phyloP scores from a whole-genome alignment of 2,888 invertebrate species.

The Willowsia nigromaculata region DNA sequence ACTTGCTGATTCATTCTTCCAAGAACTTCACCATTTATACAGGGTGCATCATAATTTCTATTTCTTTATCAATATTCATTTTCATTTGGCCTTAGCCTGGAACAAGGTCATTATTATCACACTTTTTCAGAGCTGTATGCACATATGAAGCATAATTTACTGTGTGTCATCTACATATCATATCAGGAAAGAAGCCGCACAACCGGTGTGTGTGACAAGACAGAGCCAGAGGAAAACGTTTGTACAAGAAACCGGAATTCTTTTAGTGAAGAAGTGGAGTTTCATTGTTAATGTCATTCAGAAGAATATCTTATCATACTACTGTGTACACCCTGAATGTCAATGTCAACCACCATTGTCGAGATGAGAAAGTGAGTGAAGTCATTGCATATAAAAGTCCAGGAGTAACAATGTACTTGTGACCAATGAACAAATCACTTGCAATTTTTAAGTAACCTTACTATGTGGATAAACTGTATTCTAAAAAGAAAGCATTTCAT shows the following conservation, averaged over 20 bases:
- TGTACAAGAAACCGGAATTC: neutral
- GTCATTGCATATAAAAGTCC: too few relatives aligned
- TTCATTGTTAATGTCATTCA: neutral
- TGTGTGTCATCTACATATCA: too few relatives aligned
- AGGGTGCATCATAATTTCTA: too few relatives aligned
- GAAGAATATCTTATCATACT: neutral
- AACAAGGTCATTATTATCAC: constrained; percentile 35
- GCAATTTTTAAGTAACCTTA: too few relatives aligned
- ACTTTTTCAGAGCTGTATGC: too few relatives aligned
- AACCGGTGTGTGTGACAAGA: too few relatives aligned
- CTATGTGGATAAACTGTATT: too few relatives aligned
- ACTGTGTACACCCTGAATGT: neutral
- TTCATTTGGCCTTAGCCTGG: neutral
- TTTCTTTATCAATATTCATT: constrained; percentile 27
- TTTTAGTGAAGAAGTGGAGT: neutral
- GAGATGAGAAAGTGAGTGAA: neutral
- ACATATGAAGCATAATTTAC: too few relatives aligned
- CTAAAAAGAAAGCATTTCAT: too few relatives aligned
- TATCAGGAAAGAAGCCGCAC: too few relatives aligned
- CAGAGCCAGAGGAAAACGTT: neutral
- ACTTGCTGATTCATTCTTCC: neutral
- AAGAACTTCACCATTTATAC: neutral
- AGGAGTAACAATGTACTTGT: too few relatives aligned
- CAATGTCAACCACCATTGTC: neutral
- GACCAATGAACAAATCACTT: too few relatives aligned